Conservation (phyloP, 2,888 invertebrate genomes). For the Heliconius aoede region DNA sequence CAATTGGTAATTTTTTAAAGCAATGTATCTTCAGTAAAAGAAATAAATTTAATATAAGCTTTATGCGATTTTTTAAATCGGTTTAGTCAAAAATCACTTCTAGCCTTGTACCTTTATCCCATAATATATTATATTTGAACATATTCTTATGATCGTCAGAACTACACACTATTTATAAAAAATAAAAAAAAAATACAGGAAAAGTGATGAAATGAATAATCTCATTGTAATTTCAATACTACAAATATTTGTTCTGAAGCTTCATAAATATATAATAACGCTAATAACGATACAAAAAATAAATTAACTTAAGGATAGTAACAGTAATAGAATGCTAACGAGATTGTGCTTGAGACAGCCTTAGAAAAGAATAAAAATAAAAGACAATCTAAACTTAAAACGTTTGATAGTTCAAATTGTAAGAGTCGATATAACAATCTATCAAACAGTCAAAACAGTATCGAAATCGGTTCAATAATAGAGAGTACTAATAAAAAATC, state of each 20-base stretch:
- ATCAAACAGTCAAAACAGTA: slow-evolving; percentile 8
- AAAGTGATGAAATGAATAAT: slow-evolving; percentile 69
- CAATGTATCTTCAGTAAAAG: not conserved
- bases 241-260: slow-evolving; percentile 55
- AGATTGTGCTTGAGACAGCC: slow-evolving; percentile 63
- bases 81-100: slow-evolving; percentile 7
- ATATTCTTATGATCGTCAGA: slow-evolving; percentile 48
- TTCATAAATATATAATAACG: slow-evolving; percentile 47
- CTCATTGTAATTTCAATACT: slow-evolving; percentile 80
- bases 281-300: slow-evolving; percentile 66
- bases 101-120: slow-evolving; percentile 20
- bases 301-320: slow-evolving; percentile 64
- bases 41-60: not conserved
- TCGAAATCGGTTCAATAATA: slow-evolving; percentile 33
- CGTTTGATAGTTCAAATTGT: slow-evolving; percentile 8
- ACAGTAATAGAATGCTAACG: slow-evolving; percentile 54
- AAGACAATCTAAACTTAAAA: not conserved
- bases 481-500: slow-evolving; percentile 16
- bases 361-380: slow-evolving; percentile 24
- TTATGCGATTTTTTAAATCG: slow-evolving; percentile 8
- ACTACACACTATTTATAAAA: slow-evolving; percentile 66
- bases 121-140: slow-evolving; percentile 57
- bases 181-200: slow-evolving; percentile 71
- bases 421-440: slow-evolving; percentile 14
- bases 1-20: slow-evolving; percentile 11